Conservation (phyloP, 2,113 vertebrate genomes). For the Protomyctophum bolini region DNA sequence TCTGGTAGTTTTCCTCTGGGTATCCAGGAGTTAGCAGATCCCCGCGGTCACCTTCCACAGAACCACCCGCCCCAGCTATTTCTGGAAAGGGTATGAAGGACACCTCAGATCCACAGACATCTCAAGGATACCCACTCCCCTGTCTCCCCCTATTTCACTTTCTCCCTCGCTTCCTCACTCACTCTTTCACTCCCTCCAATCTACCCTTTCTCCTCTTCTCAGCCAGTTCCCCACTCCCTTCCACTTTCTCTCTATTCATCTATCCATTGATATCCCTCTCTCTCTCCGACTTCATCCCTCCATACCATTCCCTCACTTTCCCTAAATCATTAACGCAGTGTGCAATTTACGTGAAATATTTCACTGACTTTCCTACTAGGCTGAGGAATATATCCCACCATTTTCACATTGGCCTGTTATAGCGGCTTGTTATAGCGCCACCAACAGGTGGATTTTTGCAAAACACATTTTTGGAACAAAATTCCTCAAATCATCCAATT, state of each 20-base stretch:
- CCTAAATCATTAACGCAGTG: too few species aligned
- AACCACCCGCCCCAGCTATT: conserved; percentile 76
- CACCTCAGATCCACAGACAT: conserved; percentile 55
- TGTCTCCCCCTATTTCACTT: neutral
- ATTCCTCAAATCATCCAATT: too few species aligned
- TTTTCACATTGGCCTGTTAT: too few species aligned
- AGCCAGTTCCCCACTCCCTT: neutral
- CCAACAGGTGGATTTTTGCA: too few species aligned
- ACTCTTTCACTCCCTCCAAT: neutral
- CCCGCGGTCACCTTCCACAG: conserved; percentile 76
- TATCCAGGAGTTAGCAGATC: conserved; percentile 74
- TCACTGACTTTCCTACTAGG: too few species aligned
- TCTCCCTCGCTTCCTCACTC: neutral
- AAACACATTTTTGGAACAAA: too few species aligned
- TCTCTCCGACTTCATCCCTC: neutral
- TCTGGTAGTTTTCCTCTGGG: conserved; percentile 67
- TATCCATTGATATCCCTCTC: neutral
- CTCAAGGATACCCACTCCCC: conserved; percentile 41
- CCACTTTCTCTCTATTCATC: neutral
- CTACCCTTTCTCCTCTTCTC: neutral
- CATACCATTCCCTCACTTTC: neutral
- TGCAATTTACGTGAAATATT: too few species aligned
- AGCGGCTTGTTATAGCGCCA: too few species aligned
- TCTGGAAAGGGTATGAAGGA: conserved; percentile 63
- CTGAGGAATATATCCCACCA: too few species aligned